These are phyloP conservation scores for Ammodytes dubius DNA, from an alignment of 2,113 vertebrate genomes.

Conservation along the genomic window DNA sequence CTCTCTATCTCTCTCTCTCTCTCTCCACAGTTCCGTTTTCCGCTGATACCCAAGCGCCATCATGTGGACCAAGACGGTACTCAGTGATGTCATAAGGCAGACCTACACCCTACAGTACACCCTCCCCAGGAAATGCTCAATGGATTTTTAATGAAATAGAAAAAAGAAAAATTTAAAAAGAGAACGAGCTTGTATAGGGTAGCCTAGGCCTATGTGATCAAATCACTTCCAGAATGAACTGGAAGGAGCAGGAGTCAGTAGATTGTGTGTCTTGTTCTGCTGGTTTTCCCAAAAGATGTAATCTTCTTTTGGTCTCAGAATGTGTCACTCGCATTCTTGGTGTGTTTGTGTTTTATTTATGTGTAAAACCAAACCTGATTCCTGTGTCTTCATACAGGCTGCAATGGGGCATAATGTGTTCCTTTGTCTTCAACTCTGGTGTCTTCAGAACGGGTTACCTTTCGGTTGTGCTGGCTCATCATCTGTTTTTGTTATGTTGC, in stretches of 20 bases:
- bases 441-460: background rate
- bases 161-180: too few relatives aligned
- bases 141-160: background rate
- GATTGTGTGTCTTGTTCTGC: background rate
- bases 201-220: too few relatives aligned
- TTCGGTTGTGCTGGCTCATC: background rate
- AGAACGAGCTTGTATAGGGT: too few relatives aligned
- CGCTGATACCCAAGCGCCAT: conserved; percentile 69
- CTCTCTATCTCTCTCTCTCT: background rate
- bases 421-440: background rate
- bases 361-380: background rate
- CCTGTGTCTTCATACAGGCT: background rate
- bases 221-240: too few relatives aligned
- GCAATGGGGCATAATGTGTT: background rate
- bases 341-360: background rate
- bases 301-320: background rate
- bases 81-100: conserved; percentile 5
- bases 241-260: background rate
- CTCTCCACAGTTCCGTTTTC: conserved; percentile 65
- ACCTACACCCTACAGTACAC: background rate
- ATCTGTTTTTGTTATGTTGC: background rate
- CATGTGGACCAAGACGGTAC: conserved; percentile 49
- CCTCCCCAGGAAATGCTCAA: background rate
- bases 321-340: background rate
- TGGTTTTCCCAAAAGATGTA: too few relatives aligned